phyloP scores from a whole-genome alignment of 2,888 invertebrate species.

The Drosophila niveifrons region DNA sequence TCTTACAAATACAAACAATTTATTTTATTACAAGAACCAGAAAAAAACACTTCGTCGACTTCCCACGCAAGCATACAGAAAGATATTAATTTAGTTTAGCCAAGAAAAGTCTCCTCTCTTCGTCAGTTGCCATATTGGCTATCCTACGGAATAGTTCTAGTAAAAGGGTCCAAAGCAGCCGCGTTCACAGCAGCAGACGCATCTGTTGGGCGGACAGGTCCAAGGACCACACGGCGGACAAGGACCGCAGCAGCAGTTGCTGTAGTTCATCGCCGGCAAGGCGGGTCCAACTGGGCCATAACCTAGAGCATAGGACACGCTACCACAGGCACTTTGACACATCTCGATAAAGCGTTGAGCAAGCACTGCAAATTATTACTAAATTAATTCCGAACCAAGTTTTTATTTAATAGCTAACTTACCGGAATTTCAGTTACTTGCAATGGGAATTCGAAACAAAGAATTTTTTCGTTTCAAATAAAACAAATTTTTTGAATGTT shows the following conservation, averaged over 20 bases:
- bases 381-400: no score
- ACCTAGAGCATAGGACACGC: slow-evolving; percentile 65
- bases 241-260: slow-evolving; percentile 68
- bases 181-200: slow-evolving; percentile 57
- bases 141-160: slow-evolving; percentile 8
- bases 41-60: slow-evolving; percentile 24
- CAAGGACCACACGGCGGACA: slow-evolving; percentile 73
- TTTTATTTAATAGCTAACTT: background rate
- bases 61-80: slow-evolving; percentile 22
- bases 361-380: background rate
- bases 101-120: background rate
- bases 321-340: slow-evolving; percentile 63
- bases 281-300: slow-evolving; percentile 72
- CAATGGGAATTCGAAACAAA: slow-evolving; percentile 35
- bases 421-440: slow-evolving; percentile 33
- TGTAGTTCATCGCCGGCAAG: slow-evolving; percentile 69
- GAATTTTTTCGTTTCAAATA: slow-evolving; percentile 41
- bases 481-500: slow-evolving; percentile 20
- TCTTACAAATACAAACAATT: slow-evolving; percentile 6
- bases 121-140: no score
- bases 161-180: slow-evolving; percentile 73
- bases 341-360: slow-evolving; percentile 26
- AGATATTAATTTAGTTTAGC: background rate
- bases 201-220: slow-evolving; percentile 72
- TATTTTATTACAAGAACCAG: slow-evolving; percentile 4